These are phyloP conservation scores for Lutraria rhynchaena DNA, from an alignment of 1,140 invertebrate species.

Conservation along the genomic window DNA sequence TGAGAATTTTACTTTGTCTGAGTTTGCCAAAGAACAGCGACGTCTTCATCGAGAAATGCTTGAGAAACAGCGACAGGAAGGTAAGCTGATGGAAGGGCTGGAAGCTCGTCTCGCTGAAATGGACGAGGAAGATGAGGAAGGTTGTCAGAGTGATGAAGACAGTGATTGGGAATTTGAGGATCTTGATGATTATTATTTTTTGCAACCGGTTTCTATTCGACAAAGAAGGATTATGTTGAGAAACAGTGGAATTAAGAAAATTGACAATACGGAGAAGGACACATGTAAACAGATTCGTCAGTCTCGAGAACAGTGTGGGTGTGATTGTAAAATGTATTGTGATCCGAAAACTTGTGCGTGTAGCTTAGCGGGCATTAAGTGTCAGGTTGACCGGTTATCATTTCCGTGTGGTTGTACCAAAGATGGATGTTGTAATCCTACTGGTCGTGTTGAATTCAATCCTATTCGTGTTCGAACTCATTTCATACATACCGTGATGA, in stretches of 20 bases:
- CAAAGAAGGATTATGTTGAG: conserved; percentile 93
- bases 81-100: conserved; percentile 74
- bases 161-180: conserved; percentile 71
- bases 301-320: conserved; percentile 95
- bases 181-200: conserved; percentile 95
- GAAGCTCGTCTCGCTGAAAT: conserved; percentile 62
- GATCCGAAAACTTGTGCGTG: conserved; percentile 97
- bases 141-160: conserved; percentile 71
- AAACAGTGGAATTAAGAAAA: conserved; percentile 95
- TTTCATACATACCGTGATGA: conserved; percentile 98
- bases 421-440: conserved; percentile 96
- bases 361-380: conserved; percentile 96
- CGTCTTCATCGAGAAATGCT: conserved; percentile 91
- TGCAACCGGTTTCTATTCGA: conserved; percentile 94
- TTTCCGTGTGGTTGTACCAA: conserved; percentile 98
- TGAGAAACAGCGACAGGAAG: conserved; percentile 88
- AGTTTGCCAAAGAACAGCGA: conserved; percentile 94
- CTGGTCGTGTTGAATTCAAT: conserved; percentile 97
- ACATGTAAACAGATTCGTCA: conserved; percentile 95
- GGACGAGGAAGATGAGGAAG: conserved; percentile 64
- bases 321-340: conserved; percentile 95
- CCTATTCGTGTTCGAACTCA: conserved; percentile 97
- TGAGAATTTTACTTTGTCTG: conserved; percentile 89
- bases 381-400: conserved; percentile 96
- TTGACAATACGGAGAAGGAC: conserved; percentile 96